phyloP scores from a whole-genome alignment of 2,888 invertebrate species.

The Dolichopus griseipennis region DNA sequence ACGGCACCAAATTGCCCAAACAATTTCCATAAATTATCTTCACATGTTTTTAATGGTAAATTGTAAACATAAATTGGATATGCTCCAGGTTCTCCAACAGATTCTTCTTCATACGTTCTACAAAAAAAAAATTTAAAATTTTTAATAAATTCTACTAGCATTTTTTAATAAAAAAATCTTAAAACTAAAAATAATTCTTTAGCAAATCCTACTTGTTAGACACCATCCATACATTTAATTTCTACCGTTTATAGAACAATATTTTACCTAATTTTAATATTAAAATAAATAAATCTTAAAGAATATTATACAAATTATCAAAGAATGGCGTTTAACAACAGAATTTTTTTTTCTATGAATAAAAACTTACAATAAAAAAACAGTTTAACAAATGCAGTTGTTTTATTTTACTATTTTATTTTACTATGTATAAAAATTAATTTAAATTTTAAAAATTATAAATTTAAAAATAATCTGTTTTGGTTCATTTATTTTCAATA shows the following conservation, averaged over 20 bases:
- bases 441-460: background rate
- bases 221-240: no score
- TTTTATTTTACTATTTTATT: background rate
- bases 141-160: background rate
- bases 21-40: slow-evolving; percentile 4
- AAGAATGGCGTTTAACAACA: no score
- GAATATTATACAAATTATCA: no score
- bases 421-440: background rate
- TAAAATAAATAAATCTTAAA: no score
- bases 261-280: no score
- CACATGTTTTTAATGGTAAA: background rate
- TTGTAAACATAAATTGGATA: background rate
- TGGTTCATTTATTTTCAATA: no score
- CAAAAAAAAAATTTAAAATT: background rate
- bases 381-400: background rate
- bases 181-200: no score
- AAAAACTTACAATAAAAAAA: slow-evolving; percentile 1
- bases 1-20: background rate
- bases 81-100: background rate
- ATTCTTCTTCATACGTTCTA: background rate
- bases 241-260: no score
- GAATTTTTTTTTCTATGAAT: background rate
- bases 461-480: no score
- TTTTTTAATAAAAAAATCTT: no score
- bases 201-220: no score